Evolutionary conservation across 2,888 invertebrate species (phyloP), one percentile per base, ranked within the genome.

Genomic region (Gnatocerus cornutus): DNA sequence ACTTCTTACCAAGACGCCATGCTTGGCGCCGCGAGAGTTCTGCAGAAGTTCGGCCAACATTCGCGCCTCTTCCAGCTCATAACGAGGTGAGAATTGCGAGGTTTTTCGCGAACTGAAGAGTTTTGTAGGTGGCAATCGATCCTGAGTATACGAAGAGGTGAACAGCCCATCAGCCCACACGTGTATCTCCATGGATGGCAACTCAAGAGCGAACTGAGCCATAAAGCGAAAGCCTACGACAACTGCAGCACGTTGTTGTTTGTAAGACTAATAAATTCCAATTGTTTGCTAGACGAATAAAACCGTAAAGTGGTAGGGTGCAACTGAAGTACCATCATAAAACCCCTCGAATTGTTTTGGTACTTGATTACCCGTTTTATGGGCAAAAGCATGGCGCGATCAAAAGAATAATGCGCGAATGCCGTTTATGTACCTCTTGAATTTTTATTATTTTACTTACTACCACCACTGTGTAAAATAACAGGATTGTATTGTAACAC

Each of bases 41-140:
- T 92, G 64, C 86, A 92, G 67, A 86, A 87, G 65, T 85, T 86
- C 37, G 92, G 93, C 1, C 91, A 92, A 80, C 86, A 87, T 77
- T 89, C 91, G 1, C 85, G 92, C 74, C 85, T 91, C 68, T 87
- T 91, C 78, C 91, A 92, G 80, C 82, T 92, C 37, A 84, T 91
- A 33, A 89, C 90, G 21, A 89, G 92, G 92, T 46, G 14, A 14
- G 46, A 21, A 21, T n/a, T n/a, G n/a, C n/a, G n/a, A n/a, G n/a
- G n/a, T n/a, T n/a, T n/a, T n/a, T n/a, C n/a, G n/a, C n/a, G n/a
- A n/a, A n/a, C n/a, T n/a, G n/a, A n/a, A n/a, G n/a, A n/a, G n/a
- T n/a, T n/a, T n/a, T n/a, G n/a, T n/a, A 88, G 88, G 74, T 88
- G 87, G 86, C 88, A 88, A 74, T 82, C 86, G 64, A 86, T 87